Percentiles rank a stretch among this genome's conserved stretches.
Conservation (phyloP, 2,888 invertebrate species). For the Habrosyne pyritoides region DNA sequence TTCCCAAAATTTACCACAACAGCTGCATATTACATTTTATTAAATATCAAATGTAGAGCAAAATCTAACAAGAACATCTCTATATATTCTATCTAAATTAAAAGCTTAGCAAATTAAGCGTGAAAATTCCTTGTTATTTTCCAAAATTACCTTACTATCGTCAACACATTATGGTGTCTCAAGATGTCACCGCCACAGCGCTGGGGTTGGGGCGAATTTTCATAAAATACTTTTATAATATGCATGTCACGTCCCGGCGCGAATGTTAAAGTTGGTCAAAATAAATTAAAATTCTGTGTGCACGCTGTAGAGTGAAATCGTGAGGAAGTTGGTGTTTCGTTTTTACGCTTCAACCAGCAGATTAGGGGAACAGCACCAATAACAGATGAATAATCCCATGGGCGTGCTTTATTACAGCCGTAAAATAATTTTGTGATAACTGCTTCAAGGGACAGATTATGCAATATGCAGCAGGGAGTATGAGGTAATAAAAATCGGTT, state of each 20-base stretch:
- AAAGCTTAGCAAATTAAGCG: neutral
- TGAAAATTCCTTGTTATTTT: neutral
- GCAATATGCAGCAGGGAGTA: too few relatives aligned
- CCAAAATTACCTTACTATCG: slow-evolving; percentile 16
- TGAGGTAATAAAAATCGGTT: too few relatives aligned
- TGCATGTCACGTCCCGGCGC: slow-evolving; percentile 43
- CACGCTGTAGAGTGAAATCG: slow-evolving; percentile 52
- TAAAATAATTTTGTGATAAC: neutral
- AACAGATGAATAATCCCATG: neutral
- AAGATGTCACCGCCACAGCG: slow-evolving; percentile 44
- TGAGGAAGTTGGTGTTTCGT: slow-evolving; percentile 42
- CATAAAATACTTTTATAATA: slow-evolving; percentile 45
- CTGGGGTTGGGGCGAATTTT: slow-evolving; percentile 43
- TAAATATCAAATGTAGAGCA: too few relatives aligned
- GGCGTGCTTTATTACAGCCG: neutral
- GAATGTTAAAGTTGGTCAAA: slow-evolving; percentile 48
- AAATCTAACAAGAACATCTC: too few relatives aligned
- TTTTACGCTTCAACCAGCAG: slow-evolving; percentile 14
- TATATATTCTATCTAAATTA: too few relatives aligned
- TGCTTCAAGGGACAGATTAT: neutral
- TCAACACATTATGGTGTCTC: slow-evolving; percentile 22
- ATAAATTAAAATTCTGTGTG: slow-evolving; percentile 63
- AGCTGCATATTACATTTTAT: too few relatives aligned
- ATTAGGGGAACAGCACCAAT: neutral
- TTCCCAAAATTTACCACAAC: neutral